These are phyloP conservation scores for Oxyura jamaicensis DNA, from an alignment of 2,113 vertebrate genomes.

Conservation along the genomic window DNA sequence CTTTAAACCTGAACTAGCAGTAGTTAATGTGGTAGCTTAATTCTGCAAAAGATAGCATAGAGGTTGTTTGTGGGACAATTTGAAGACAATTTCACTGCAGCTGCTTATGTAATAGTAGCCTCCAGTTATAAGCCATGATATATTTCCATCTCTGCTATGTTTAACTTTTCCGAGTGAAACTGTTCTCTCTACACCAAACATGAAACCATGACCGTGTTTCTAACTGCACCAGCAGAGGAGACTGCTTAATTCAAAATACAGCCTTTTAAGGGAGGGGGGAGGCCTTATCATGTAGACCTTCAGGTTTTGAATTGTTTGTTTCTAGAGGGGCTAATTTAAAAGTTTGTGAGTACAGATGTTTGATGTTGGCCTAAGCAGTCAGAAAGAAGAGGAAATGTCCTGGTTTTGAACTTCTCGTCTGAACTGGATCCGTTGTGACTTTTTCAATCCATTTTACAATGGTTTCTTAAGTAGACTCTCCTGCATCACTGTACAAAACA, in stretches of 20 bases:
- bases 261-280: background rate
- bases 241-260: background rate
- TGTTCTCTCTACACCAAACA: background rate
- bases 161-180: slow-evolving; percentile 31
- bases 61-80: slow-evolving; percentile 39
- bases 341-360: background rate
- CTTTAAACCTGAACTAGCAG: background rate
- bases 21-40: background rate
- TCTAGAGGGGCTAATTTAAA: slow-evolving; percentile 9
- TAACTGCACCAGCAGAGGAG: background rate
- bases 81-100: slow-evolving; percentile 1
- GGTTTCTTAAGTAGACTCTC: background rate
- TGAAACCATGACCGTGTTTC: background rate
- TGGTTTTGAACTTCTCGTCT: slow-evolving; percentile 32
- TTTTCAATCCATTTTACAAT: background rate
- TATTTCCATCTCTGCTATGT: background rate
- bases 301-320: background rate
- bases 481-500: background rate
- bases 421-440: slow-evolving; percentile 29
- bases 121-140: background rate
- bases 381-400: slow-evolving; percentile 7
- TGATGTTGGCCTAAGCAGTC: background rate
- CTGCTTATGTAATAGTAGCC: slow-evolving; percentile 32
- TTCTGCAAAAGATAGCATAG: background rate
- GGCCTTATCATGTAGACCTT: background rate